Evolutionary conservation across 2,797 vertebrate genomes (phyloP).

Genomic region (Brotula barbata): DNA sequence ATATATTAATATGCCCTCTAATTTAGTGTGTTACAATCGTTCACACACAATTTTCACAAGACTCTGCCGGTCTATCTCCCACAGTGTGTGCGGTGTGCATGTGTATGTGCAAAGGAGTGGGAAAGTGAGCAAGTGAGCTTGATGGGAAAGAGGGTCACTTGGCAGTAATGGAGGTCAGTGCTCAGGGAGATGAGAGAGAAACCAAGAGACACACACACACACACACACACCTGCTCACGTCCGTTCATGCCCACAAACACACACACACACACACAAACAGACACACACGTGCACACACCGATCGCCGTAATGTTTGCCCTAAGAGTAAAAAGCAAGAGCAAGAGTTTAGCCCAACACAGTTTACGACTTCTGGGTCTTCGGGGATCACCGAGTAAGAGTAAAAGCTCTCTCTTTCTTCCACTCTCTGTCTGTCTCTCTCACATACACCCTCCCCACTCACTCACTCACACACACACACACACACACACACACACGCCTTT

Average conservation of each 20-base stretch:
- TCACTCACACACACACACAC: no score
- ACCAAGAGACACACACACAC: slow-evolving; percentile 39
- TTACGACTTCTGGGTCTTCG: slow-evolving; percentile 51
- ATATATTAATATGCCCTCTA: slow-evolving; percentile 15
- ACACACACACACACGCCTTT: slow-evolving; percentile 13
- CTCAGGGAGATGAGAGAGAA: slow-evolving; percentile 67
- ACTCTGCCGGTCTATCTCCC: slow-evolving; percentile 32
- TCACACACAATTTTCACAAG: slow-evolving; percentile 1
- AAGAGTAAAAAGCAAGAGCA: slow-evolving; percentile 40
- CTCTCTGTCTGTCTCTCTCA: background rate
- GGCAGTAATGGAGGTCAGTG: slow-evolving; percentile 71
- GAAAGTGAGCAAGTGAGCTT: slow-evolving; percentile 48
- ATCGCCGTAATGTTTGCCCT: slow-evolving; percentile 35
- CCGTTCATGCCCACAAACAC: slow-evolving; percentile 6
- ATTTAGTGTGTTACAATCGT: slow-evolving; percentile 30
- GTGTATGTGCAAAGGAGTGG: slow-evolving; percentile 2
- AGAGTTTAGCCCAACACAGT: slow-evolving; percentile 62
- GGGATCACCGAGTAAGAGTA: slow-evolving; percentile 48
- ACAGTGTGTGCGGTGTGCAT: slow-evolving; percentile 19
- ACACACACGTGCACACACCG: slow-evolving; percentile 7
- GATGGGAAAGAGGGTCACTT: slow-evolving; percentile 62
- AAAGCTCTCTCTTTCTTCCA: slow-evolving; percentile 32
- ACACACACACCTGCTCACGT: background rate
- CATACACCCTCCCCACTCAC: no score
- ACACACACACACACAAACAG: slow-evolving; percentile 12